Conservation (phyloP, 2,888 invertebrate genomes). For the Desoria tigrina region DNA sequence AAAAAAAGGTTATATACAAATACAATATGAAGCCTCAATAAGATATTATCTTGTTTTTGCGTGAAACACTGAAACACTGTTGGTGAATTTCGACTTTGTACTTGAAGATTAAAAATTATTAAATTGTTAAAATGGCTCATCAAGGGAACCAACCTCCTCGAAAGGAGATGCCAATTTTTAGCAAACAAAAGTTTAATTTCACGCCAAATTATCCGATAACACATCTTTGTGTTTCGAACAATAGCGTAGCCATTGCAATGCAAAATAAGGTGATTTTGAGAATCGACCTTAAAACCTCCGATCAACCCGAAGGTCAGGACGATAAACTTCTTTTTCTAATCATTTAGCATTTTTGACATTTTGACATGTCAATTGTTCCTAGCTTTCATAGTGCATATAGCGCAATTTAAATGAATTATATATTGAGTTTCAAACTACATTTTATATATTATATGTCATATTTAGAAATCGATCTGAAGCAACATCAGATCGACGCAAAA, state of each 20-base stretch:
- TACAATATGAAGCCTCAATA: no score
- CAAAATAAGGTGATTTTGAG: conserved; percentile 77
- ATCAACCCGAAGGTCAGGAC: conserved; percentile 73
- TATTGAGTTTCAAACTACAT: no score
- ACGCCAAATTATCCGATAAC: conserved; percentile 76
- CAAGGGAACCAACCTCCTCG: conserved; percentile 18
- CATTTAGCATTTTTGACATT: no score
- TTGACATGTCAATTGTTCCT: no score
- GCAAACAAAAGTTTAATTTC: conserved; percentile 78
- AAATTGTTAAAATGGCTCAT: no score
- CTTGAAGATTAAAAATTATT: no score
- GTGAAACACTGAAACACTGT: no score
- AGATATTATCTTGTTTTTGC: no score
- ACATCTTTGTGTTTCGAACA: conserved; percentile 78
- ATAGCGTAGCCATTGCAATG: conserved; percentile 80
- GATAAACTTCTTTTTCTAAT: conserved; percentile 1
- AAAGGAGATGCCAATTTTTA: conserved; percentile 80
- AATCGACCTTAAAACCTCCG: conserved; percentile 76
- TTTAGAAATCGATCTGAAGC: conserved; percentile 59
- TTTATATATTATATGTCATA: no score
- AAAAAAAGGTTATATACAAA: no score
- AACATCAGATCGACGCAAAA: conserved; percentile 64
- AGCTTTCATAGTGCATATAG: background rate
- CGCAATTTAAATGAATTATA: background rate
- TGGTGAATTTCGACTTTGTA: no score